Percentiles rank a stretch among this genome's conserved stretches.
Evolutionary conservation across 2,113 vertebrate species (phyloP).

Genomic region (Upupa epops): DNA sequence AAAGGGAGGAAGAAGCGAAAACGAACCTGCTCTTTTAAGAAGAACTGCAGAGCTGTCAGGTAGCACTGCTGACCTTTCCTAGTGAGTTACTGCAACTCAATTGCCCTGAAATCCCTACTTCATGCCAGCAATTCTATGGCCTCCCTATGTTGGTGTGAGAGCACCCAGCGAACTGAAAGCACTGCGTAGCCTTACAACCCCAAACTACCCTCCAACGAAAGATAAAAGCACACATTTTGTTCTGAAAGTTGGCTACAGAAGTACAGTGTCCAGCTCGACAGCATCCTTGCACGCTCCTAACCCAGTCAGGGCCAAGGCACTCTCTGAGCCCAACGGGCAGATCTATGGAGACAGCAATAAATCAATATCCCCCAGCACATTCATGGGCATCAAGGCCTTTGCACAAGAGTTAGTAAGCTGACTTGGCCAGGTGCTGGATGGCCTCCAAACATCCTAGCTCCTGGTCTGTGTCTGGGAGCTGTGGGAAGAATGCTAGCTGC

Average conservation of each 20-base stretch:
- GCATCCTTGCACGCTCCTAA: not conserved
- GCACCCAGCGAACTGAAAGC: not conserved
- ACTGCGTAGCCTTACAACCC: not conserved
- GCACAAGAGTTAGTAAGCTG: not conserved
- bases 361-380: not conserved
- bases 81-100: not conserved
- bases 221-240: not conserved
- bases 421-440: not conserved
- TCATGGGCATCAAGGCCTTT: not conserved
- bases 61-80: not conserved
- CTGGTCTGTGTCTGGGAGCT: not conserved
- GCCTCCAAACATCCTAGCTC: not conserved
- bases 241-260: no score
- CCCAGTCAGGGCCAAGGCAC: not conserved
- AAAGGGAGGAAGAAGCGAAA: not conserved
- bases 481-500: not conserved
- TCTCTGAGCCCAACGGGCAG: not conserved
- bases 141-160: not conserved
- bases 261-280: not conserved
- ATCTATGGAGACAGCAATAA: not conserved
- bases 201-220: not conserved
- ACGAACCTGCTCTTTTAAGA: not conserved
- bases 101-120: not conserved
- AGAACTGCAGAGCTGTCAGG: not conserved
- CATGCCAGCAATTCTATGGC: not conserved